A percentile compares a stretch with the other conserved stretches of the same genome.
phyloP scores from a whole-genome alignment of 2,797 vertebrate genomes.

The Malacoctenus gilli region DNA sequence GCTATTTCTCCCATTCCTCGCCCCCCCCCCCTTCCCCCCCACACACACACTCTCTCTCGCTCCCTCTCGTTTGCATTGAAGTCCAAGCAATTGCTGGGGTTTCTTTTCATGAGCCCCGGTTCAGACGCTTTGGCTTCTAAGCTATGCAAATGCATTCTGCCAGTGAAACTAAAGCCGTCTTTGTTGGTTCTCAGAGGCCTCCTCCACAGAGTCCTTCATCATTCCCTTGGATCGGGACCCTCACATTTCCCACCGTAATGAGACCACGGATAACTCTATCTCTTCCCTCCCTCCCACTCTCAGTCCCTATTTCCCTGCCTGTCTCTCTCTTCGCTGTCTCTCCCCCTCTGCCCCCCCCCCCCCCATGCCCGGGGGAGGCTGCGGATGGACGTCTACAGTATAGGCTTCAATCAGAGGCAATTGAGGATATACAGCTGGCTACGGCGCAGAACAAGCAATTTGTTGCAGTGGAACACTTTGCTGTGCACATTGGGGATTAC shows the following conservation, averaged over 20 bases:
- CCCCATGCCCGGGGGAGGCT: slow-evolving; percentile 13
- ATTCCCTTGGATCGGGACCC: slow-evolving; percentile 81
- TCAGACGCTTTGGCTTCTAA: slow-evolving; percentile 84
- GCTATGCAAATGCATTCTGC: slow-evolving; percentile 85
- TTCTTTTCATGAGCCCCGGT: slow-evolving; percentile 82
- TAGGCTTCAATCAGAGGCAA: slow-evolving; percentile 54
- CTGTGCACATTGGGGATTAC: slow-evolving; percentile 50
- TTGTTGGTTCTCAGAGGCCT: slow-evolving; percentile 83
- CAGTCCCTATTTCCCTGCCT: slow-evolving; percentile 18
- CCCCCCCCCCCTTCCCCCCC: slow-evolving; percentile 12
- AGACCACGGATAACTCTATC: slow-evolving; percentile 72
- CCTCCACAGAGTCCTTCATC: slow-evolving; percentile 82
- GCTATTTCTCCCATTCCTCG: slow-evolving; percentile 43
- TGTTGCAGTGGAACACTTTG: slow-evolving; percentile 40
- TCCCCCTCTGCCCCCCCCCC: slow-evolving; percentile 27
- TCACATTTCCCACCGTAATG: slow-evolving; percentile 81
- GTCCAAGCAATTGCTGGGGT: slow-evolving; percentile 77
- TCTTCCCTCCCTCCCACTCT: slow-evolving; percentile 50
- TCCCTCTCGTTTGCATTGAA: slow-evolving; percentile 73
- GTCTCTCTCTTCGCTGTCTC: slow-evolving; percentile 31
- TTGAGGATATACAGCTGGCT: slow-evolving; percentile 49
- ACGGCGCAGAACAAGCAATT: slow-evolving; percentile 36
- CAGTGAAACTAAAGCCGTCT: slow-evolving; percentile 84
- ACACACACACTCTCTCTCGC: slow-evolving; percentile 26
- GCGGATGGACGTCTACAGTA: slow-evolving; percentile 47